Conservation (phyloP, 1,140 invertebrate genomes). For the Hydropsyche tenuis region DNA sequence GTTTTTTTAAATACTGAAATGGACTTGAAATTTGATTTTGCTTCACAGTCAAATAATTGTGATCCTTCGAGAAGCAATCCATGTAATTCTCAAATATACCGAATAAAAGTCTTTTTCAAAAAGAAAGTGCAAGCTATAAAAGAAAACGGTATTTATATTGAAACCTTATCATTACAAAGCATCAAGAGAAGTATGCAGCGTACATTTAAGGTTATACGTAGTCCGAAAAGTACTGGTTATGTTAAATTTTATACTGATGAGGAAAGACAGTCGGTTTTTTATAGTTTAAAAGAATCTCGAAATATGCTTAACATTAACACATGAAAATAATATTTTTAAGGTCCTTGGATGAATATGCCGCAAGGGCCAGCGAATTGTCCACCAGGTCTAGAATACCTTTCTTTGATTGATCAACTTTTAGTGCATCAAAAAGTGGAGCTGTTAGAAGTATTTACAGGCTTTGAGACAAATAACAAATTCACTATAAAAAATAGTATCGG, state of each 20-base stretch:
- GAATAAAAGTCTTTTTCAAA: slow-evolving; percentile 52
- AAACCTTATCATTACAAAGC: slow-evolving; percentile 54
- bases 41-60: background rate
- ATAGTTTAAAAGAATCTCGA: too few relatives aligned
- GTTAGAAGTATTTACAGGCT: slow-evolving; percentile 84
- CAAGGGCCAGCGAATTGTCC: slow-evolving; percentile 80
- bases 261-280: slow-evolving; percentile 59
- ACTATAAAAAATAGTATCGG: slow-evolving; percentile 77
- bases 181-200: slow-evolving; percentile 54
- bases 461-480: slow-evolving; percentile 91
- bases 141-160: slow-evolving; percentile 53
- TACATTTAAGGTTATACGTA: slow-evolving; percentile 54
- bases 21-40: slow-evolving; percentile 7
- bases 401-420: slow-evolving; percentile 85
- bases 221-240: slow-evolving; percentile 54
- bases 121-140: slow-evolving; percentile 49
- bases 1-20: background rate
- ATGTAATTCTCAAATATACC: slow-evolving; percentile 33
- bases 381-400: slow-evolving; percentile 92
- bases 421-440: slow-evolving; percentile 89
- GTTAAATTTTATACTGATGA: slow-evolving; percentile 58
- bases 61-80: background rate
- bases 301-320: too few relatives aligned
- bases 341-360: slow-evolving; percentile 82
- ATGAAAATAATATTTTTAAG: too few relatives aligned